Base-by-base conservation (phyloP, 2,888 invertebrate genomes). In the Zygaena filipendulae region DNA sequence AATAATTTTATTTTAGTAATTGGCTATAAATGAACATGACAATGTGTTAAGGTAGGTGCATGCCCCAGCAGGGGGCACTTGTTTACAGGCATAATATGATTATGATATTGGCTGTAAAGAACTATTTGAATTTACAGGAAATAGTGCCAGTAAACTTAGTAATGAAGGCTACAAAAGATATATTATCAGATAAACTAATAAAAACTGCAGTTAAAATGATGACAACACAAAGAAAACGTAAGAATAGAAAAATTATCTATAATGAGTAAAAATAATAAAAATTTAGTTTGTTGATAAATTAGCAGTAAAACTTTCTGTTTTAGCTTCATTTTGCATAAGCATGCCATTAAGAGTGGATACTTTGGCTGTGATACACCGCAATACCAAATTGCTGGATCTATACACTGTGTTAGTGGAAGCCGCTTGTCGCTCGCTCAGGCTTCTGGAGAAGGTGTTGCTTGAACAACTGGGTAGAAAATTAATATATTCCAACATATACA, bases 341-440 rank as follows among this genome's bases (percentile, higher is more conserved):
- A 84, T 89, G 58, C 84, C 85, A 7, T 53, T 90, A 22, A 75
- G 83, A 49, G 74, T 92, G 33, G 91, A 92, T 59, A 83, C 88
- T 0, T 63, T 92, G 48, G 87, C 90, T 1, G 82, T 91, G 53
- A 84, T 91, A 5, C 85, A 86, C 47, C 80, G 84, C 30, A 83
- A 83, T 39, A 84, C 86, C 0, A 86, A 83, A 47, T 59, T 87
- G 20, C 62, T 81, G 32, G 83, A 87, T 22, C 54, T 92, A 1
- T 91, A 91, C 57, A 86, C 86, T 37, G 85, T 90, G 39, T 66
- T 92, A 3, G 86, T 91, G 3, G 90, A 91, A 54, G 87, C 90
- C 33, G 83, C 89, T 13, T 88, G 88, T 46, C 82, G 88, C 20
- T 85, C 88, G 30, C 70, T 92, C 24, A 79, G 84, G 38, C 66